Conservation (phyloP, 2,888 invertebrate species). For the Ornithoptera priamus region DNA sequence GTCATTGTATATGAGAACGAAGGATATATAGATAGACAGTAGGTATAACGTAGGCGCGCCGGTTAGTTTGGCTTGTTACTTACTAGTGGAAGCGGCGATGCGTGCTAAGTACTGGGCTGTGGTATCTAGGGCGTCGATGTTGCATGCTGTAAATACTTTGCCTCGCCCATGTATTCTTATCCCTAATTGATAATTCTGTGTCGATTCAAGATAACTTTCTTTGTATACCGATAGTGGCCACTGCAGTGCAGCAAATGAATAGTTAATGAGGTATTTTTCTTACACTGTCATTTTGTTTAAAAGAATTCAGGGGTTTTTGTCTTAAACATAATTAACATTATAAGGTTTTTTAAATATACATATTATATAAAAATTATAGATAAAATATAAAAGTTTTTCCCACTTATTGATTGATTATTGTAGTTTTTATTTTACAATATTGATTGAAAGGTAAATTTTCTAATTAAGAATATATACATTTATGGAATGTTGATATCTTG, state of each 20-base stretch:
- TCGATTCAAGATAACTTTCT: conserved; percentile 35
- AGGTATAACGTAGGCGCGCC: conserved; percentile 17
- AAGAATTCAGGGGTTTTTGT: neutral
- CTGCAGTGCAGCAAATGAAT: conserved; percentile 42
- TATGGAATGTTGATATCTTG: neutral
- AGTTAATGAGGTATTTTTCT: conserved; percentile 38
- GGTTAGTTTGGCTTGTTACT: conserved; percentile 32
- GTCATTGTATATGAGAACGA: conserved; percentile 63
- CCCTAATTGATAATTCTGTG: conserved; percentile 33
- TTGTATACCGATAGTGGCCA: conserved; percentile 39
- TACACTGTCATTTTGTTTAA: neutral
- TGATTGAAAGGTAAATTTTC: neutral
- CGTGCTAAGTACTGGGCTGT: conserved; percentile 38
- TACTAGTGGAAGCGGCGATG: conserved; percentile 44
- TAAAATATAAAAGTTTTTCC: no score
- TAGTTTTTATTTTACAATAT: no score
- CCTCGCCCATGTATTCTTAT: conserved; percentile 40
- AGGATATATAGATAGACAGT: conserved; percentile 33
- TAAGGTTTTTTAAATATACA: neutral
- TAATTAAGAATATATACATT: neutral
- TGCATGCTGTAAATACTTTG: conserved; percentile 33
- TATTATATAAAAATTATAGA: no score
- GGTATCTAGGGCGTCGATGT: conserved; percentile 47
- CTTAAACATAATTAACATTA: neutral
- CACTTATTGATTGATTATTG: no score